Percentiles rank a stretch among this genome's conserved stretches.
phyloP scores from a whole-genome alignment of 2,888 invertebrate genomes.

The Amiota mariae region DNA sequence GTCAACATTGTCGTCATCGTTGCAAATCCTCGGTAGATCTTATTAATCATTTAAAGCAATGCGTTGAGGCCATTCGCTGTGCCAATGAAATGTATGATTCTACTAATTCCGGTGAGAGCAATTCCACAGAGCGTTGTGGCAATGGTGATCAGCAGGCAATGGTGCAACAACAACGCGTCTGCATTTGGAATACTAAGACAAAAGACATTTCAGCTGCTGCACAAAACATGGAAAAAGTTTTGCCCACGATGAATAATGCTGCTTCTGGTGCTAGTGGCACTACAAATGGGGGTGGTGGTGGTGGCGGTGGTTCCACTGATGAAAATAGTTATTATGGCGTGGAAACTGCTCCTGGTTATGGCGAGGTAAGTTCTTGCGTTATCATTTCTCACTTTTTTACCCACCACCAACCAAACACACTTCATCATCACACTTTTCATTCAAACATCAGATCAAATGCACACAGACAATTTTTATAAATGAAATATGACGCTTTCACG shows the following conservation, averaged over 20 bases:
- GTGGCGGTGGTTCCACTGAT: conserved; percentile 56
- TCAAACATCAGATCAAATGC: conserved; percentile 26
- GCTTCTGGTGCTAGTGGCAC: conserved; percentile 37
- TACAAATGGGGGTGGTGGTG: conserved; percentile 33
- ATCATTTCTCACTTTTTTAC: not conserved
- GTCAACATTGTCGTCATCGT: conserved; percentile 88
- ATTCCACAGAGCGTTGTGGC: conserved; percentile 37
- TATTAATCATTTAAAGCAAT: conserved; percentile 83
- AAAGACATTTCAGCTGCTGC: conserved; percentile 56
- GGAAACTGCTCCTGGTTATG: conserved; percentile 75
- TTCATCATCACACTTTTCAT: not conserved
- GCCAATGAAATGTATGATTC: conserved; percentile 72
- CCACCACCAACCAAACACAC: not conserved
- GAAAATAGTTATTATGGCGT: conserved; percentile 74
- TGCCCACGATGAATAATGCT: conserved; percentile 18
- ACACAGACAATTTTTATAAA: conserved; percentile 60
- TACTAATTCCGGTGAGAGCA: conserved; percentile 68
- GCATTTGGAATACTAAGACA: conserved; percentile 85
- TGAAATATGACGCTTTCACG: conserved; percentile 74
- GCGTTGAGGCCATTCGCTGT: conserved; percentile 76
- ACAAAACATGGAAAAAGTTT: conserved; percentile 48
- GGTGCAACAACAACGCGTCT: conserved; percentile 81
- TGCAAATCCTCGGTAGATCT: conserved; percentile 90
- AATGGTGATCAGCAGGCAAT: conserved; percentile 71
- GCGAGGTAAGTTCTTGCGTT: conserved; percentile 68